phyloP scores from a whole-genome alignment of 1,140 invertebrate species.

The Bradynema listronoti region DNA sequence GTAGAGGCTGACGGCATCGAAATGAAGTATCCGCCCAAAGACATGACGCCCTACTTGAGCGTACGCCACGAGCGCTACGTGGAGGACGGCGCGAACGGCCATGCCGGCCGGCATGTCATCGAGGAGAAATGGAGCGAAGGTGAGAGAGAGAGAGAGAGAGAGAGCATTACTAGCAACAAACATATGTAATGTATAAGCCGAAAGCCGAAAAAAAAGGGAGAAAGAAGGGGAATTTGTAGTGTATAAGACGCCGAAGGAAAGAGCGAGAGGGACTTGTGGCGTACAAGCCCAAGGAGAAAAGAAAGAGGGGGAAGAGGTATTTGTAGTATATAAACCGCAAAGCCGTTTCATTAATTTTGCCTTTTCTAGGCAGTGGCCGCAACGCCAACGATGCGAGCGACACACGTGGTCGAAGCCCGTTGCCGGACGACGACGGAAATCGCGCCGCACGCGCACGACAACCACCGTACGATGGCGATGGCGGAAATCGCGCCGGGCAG shows the following conservation, averaged over 20 bases:
- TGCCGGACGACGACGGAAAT: constrained; percentile 35
- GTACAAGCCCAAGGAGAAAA: constrained; percentile 5
- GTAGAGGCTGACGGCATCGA: constrained; percentile 54
- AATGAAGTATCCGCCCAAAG: constrained; percentile 47
- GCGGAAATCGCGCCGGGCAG: neutral
- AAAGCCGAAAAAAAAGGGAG: neutral
- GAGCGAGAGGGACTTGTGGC: constrained; percentile 4
- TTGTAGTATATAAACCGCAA: no score
- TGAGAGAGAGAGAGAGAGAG: no score
- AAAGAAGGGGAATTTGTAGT: neutral
- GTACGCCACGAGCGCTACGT: constrained; percentile 35
- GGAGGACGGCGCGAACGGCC: constrained; percentile 37
- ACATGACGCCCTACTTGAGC: constrained; percentile 44
- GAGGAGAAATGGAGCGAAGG: constrained; percentile 37
- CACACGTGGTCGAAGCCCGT: no score
- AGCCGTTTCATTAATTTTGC: no score
- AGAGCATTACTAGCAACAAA: no score
- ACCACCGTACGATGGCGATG: constrained; percentile 25
- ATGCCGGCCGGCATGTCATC: constrained; percentile 25
- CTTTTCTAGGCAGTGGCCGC: no score
- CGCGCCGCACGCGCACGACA: constrained; percentile 21
- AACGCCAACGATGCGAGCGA: no score
- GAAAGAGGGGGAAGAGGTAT: constrained; percentile 14
- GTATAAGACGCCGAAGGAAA: constrained; percentile 8
- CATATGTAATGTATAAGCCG: no score